These are phyloP conservation scores for Chrysodeixis includens DNA, from an alignment of 2,888 invertebrate genomes.

Conservation along the genomic window DNA sequence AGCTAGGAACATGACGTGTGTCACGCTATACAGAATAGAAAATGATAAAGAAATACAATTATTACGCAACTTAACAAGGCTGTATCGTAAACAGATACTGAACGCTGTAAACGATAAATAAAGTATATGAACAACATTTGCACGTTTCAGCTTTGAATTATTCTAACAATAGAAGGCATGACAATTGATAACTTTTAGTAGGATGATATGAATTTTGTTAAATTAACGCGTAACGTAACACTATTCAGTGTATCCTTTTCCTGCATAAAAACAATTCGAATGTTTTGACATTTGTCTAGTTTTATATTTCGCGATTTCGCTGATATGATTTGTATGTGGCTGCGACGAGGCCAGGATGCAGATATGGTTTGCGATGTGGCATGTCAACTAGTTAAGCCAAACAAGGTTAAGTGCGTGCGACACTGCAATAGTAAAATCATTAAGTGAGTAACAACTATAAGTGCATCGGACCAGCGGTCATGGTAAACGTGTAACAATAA, in stretches of 20 bases:
- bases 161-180: slow-evolving; percentile 68
- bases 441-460: slow-evolving; percentile 75
- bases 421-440: slow-evolving; percentile 74
- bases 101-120: slow-evolving; percentile 45
- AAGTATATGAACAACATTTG: slow-evolving; percentile 54
- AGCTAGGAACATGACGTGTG: slow-evolving; percentile 68
- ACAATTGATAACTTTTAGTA: slow-evolving; percentile 61
- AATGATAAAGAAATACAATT: slow-evolving; percentile 68
- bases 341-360: slow-evolving; percentile 71
- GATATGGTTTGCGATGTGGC: slow-evolving; percentile 73
- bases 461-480: slow-evolving; percentile 77
- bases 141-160: slow-evolving; percentile 61
- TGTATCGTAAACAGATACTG: slow-evolving; percentile 62
- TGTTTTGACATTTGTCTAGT: slow-evolving; percentile 19
- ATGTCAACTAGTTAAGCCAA: slow-evolving; percentile 74
- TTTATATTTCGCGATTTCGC: slow-evolving; percentile 33
- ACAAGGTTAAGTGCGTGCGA: slow-evolving; percentile 80
- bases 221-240: slow-evolving; percentile 30
- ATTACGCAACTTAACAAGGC: slow-evolving; percentile 69
- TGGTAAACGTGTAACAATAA: slow-evolving; percentile 80
- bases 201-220: slow-evolving; percentile 41
- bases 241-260: slow-evolving; percentile 44
- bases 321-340: slow-evolving; percentile 58
- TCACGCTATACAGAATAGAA: slow-evolving; percentile 71
- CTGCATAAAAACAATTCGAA: slow-evolving; percentile 40